phyloP scores from a whole-genome alignment of 2,113 vertebrate species.

The human (Homo sapiens) region DNA sequence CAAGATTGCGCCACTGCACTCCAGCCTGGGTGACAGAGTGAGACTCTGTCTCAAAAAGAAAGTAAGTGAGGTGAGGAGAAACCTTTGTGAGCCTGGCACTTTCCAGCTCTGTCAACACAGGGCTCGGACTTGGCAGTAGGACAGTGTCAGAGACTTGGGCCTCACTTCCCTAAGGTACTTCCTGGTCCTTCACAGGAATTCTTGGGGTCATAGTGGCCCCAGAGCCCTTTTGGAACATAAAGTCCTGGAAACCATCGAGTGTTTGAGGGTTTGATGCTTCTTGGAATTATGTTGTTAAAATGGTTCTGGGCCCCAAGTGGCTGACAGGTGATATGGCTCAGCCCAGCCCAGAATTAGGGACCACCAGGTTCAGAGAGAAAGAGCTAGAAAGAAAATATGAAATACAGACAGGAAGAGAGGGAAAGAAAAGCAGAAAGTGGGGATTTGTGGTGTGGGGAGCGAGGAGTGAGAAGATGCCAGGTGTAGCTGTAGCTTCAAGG shows the following conservation, averaged over 20 bases:
- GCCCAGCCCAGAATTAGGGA: too few relatives aligned
- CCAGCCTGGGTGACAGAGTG: too few relatives aligned
- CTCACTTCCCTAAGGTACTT: neutral
- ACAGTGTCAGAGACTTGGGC: too few relatives aligned
- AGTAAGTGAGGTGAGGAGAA: too few relatives aligned
- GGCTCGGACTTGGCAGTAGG: neutral
- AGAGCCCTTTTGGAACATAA: neutral
- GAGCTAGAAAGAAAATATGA: neutral
- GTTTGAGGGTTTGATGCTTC: neutral
- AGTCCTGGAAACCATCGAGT: neutral
- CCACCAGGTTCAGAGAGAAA: neutral
- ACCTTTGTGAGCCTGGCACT: neutral
- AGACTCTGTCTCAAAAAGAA: too few relatives aligned
- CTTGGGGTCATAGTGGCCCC: neutral
- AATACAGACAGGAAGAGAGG: neutral
- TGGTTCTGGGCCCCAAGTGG: neutral
- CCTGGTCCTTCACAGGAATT: neutral
- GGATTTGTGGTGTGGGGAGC: too few relatives aligned
- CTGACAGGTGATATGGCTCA: fast-evolving
- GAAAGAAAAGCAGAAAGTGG: neutral
- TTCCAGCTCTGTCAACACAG: neutral
- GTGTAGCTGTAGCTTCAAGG: neutral
- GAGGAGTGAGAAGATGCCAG: neutral
- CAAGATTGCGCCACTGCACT: too few relatives aligned
- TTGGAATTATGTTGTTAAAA: neutral